Conservation (phyloP, 2,797 vertebrate species). For the Hypotaenidia philippensis region DNA sequence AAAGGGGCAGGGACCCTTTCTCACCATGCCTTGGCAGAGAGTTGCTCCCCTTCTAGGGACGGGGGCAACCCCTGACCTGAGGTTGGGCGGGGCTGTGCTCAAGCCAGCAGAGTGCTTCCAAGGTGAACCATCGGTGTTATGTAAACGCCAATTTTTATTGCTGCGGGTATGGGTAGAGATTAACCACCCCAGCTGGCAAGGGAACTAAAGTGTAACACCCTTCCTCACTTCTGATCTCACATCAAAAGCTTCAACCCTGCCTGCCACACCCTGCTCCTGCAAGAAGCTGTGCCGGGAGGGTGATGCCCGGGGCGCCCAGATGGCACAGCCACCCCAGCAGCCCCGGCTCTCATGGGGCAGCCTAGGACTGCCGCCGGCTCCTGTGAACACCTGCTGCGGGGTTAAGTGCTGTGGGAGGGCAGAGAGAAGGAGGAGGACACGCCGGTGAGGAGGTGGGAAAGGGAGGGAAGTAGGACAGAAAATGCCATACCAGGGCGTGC, state of each 20-base stretch:
- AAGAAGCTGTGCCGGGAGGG: background rate
- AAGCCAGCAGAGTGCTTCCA: background rate
- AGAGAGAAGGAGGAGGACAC: background rate
- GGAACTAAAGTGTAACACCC: background rate
- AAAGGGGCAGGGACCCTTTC: background rate
- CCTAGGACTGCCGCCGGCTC: fast-evolving
- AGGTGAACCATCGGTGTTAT: background rate
- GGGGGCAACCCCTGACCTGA: background rate
- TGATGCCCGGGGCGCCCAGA: fast-evolving
- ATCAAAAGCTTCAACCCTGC: slow-evolving; percentile 16
- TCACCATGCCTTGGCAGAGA: background rate
- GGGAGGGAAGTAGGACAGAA: background rate
- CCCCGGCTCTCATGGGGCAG: fast-evolving
- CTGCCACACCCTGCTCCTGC: background rate
- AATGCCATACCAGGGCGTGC: background rate
- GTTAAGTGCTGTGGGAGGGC: fast-evolving
- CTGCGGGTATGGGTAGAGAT: background rate
- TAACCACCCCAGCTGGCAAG: slow-evolving; percentile 13
- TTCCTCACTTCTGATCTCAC: slow-evolving; percentile 23
- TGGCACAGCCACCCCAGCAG: fast-evolving
- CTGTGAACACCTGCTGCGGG: background rate
- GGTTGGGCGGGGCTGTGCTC: background rate
- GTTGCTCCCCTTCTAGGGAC: background rate
- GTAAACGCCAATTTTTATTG: background rate
- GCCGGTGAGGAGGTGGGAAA: background rate